Base-by-base conservation (phyloP, 2,888 invertebrate species). In the Cantharis nigra region DNA sequence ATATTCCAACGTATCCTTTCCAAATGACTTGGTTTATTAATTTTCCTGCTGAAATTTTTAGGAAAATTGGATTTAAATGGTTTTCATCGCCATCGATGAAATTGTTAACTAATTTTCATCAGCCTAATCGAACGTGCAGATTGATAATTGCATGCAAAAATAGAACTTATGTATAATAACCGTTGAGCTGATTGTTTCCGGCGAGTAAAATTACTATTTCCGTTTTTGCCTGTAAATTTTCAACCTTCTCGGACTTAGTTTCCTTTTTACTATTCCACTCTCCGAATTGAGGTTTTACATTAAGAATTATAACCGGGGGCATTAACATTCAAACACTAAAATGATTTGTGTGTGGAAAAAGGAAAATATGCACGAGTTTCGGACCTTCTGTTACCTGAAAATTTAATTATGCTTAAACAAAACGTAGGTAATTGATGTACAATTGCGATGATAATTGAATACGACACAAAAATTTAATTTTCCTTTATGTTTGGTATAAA, bases 201-300 rank as follows among this genome's bases (percentile, higher is more conserved):
- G 81, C 76, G 72, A 69, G 80, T 79, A 81, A 83, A 83, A 83
- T 83, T 80, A 81, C 83, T 80, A 81, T 81, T 81, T 83, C 83
- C 83, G 80, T 26, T 72, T 71, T 79, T 30, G 62, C 16, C 65
- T 30, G 30, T 30, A 70, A 72, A 75, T 73, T 71, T 72, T 70
- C 18, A 69, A 9, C 65, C 65, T 67, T 23, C 64, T 69, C 65
- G 23, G 23, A 13, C 63, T 70, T 16, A 70, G 49, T 63, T 70
- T 63, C 74, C 63, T 23, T 74, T 49, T 70, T 13, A 26, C 20
- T 63, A 62, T 74, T 63, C 23, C 70, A n/a, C 64, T 7, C 70
- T 30, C 33, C 13, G 13, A 49, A 14, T 69, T 28, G 71, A 65
- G 18, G 70, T 72, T 74, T 74, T 72, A 49, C 72, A 72, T 75